Base-by-base conservation (phyloP, 2,113 vertebrate species). In the Todiramphus chloris region DNA sequence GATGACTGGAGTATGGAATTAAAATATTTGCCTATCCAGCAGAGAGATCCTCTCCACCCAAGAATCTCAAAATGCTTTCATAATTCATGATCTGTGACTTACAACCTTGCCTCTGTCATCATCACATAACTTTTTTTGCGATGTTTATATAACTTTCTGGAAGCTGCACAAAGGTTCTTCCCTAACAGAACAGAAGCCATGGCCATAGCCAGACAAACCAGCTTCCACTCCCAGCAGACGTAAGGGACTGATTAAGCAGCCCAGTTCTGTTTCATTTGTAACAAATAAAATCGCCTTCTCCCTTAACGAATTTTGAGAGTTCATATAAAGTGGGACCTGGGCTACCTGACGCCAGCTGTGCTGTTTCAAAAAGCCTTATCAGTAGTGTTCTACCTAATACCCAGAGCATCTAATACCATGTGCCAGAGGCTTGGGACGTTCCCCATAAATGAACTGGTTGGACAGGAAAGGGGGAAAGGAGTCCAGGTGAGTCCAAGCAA, bases 401-500 rank as follows among this genome's bases (percentile, higher is more conserved):
- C 25, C 59, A 87, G 70, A 84, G 28, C 31, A 87, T 70, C 92
- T 79, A 91, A 58, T 82, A 50, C 44, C 53, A 17, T 17, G 53
- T 46, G 86, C 92, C 81, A 95, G 83, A 91, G 91, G 93, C 44
- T 70, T 89, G 70, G 70, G 77, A 66, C 73, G 94, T 91, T 92
- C 83, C 86, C 46, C 73, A 4, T 64, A n/a, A 83, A 27, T 79
- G 66, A 94, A 95, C 87, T 95, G 94, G 81, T 94, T 89, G 89
- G 74, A 91, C 92, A 72, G 93, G 96, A 93, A 78, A 91, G 55
- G 43, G 48, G 44, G 20, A 87, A 80, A 90, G 51, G 79, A 95
- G 89, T 73, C 87, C 87, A 83, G 67, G 87, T 94, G 81, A 93
- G 70, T 91, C 88, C 78, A 89, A 73, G 89, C 77, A 83, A 60